These are phyloP conservation scores for Odontophorus gujanensis DNA, from an alignment of 2,113 vertebrate species.

Conservation along the genomic window DNA sequence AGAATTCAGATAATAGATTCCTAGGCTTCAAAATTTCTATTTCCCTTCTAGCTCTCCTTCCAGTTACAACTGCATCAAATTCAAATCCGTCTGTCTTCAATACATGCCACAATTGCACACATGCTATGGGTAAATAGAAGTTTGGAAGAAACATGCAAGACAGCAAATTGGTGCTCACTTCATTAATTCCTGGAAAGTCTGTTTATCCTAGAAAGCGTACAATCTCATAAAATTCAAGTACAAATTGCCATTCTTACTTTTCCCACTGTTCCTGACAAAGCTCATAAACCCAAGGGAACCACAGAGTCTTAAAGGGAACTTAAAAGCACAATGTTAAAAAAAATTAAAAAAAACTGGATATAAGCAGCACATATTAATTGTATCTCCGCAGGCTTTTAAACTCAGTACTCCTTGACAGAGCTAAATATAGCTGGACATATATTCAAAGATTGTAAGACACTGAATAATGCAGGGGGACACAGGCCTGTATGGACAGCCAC, in stretches of 20 bases:
- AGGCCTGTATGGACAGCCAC: background rate
- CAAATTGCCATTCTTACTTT: background rate
- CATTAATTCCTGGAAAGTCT: background rate
- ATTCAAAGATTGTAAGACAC: background rate
- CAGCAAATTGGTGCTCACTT: background rate
- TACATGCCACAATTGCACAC: background rate
- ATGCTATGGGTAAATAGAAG: background rate
- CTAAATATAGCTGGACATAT: background rate
- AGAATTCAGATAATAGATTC: background rate
- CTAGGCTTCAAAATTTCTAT: background rate
- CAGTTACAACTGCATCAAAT: background rate
- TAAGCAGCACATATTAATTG: background rate
- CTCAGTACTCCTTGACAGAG: background rate
- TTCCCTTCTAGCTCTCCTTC: background rate
- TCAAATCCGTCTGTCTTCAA: background rate
- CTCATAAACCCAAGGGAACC: background rate
- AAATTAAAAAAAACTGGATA: background rate
- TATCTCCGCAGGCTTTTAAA: background rate
- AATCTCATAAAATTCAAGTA: background rate
- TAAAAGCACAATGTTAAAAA: background rate
- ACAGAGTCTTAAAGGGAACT: background rate
- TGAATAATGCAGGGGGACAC: background rate
- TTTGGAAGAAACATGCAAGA: slow-evolving; percentile 5
- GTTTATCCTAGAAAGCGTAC: background rate
- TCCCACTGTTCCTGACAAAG: background rate